Base-by-base conservation (phyloP, 1,140 invertebrate species). In the Brachionus plicatilis region DNA sequence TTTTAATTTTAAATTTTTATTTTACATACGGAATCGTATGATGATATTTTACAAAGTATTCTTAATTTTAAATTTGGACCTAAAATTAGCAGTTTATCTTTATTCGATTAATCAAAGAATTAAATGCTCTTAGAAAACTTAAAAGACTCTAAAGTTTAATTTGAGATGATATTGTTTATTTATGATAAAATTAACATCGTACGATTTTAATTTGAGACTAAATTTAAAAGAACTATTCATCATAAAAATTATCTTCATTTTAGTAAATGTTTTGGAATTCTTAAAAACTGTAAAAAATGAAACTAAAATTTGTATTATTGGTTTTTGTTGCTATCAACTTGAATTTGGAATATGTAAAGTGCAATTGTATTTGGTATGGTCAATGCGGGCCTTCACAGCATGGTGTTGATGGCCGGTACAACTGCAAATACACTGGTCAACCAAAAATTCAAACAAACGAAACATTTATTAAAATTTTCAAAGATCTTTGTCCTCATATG, bases 291-390 rank as follows among this genome's bases (percentile, higher is more conserved):
- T 47, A 37, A 47, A 47, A 47, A 47, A 47, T 47, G 45, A 47
- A 47, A 47, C 11, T 60, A 1, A 0, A 37, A 24, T 60, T 60
- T 60, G 8, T 20, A 20, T 1, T 20, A 9, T 24, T 8, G 17
- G 8, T 27, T 60, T 24, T 1, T 60, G 6, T 20, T 27, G 20
- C 43, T 45, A 5, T 43, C 20, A n/a, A 6, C 17, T 41, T 72
- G 9, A 41, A 43, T 43, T 41, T 72, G 14, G 14, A 29, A 9
- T 20, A 33, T 29, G 43, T 50, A 5, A 5, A 41, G 8, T 8
- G 4, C 43, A 56, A 84, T 75, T 84, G 83, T 66, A 66, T 76
- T 20, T 76, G 68, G 83, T 84, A 84, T 66, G 83, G 83, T 41
- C 27, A 84, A 43, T 84, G 83, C 47, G 83, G 70, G 3, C 12